phyloP scores from a whole-genome alignment of 2,888 invertebrate species.

The Meiosimyza decipiens region DNA sequence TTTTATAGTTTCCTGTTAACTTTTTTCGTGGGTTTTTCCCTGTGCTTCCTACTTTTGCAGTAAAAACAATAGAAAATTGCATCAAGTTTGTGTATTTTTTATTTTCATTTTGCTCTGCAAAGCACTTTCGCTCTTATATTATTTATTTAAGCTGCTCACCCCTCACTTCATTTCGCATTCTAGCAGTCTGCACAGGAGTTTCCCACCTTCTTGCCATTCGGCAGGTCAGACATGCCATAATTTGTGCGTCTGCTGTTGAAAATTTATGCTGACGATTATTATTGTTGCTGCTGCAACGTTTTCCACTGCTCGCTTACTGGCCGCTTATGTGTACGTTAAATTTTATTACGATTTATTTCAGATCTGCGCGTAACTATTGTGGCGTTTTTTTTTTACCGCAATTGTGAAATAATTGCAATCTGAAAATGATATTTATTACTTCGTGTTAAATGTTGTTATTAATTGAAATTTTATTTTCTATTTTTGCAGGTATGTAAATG shows the following conservation, averaged over 20 bases:
- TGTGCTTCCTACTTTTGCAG: too few species aligned
- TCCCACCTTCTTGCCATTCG: too few species aligned
- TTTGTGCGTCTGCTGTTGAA: conserved; percentile 50
- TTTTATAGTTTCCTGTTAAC: too few species aligned
- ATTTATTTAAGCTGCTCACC: too few species aligned
- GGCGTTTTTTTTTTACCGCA: not conserved
- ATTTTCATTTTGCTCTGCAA: too few species aligned
- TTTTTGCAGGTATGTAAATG: conserved; percentile 14
- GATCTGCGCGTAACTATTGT: not conserved
- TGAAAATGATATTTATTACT: not conserved
- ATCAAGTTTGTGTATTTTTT: too few species aligned
- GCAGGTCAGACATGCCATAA: conserved; percentile 42
- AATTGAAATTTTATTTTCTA: conserved; percentile 10
- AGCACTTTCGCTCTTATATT: too few species aligned
- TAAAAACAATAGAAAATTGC: too few species aligned
- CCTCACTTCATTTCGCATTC: too few species aligned
- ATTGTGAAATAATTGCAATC: conserved; percentile 1
- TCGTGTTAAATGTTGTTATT: not conserved
- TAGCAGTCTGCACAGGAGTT: too few species aligned
- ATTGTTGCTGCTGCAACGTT: conserved; percentile 5
- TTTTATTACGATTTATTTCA: conserved; percentile 1
- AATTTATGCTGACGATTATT: conserved; percentile 46
- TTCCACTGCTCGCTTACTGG: not conserved
- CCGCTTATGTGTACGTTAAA: too few species aligned
- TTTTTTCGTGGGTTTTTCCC: too few species aligned